Evolutionary conservation across 2,113 vertebrate species (phyloP).

Genomic region (Psilopsiagon aymara): DNA sequence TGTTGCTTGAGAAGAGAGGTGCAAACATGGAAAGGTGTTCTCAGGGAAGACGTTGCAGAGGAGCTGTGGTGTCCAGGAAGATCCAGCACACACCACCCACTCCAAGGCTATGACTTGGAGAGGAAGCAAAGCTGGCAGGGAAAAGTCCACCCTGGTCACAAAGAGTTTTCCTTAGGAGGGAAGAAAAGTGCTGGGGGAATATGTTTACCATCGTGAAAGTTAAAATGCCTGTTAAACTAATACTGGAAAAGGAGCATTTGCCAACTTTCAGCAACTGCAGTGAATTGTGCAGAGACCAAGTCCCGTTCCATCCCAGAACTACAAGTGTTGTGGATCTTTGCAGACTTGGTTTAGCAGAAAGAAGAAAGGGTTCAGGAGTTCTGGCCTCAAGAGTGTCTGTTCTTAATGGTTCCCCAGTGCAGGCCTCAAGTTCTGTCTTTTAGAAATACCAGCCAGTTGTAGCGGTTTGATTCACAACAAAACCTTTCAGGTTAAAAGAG

Average conservation of each 20-base stretch:
- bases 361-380: not conserved
- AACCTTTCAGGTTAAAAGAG: not conserved
- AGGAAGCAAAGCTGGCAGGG: not conserved
- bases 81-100: accelerated
- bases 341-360: not conserved
- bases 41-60: no score
- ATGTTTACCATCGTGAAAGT: not conserved
- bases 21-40: not conserved
- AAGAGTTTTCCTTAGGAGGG: not conserved
- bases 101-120: not conserved
- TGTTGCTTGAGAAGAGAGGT: not conserved
- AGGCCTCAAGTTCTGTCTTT: not conserved
- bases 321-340: not conserved
- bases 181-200: not conserved
- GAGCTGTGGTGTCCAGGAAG: not conserved
- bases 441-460: not conserved
- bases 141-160: not conserved
- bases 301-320: not conserved
- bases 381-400: not conserved
- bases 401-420: not conserved
- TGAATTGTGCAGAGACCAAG: not conserved
- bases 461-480: not conserved
- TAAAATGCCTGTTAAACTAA: not conserved
- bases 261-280: not conserved
- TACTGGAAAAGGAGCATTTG: not conserved